Evolutionary conservation across 2,888 invertebrate genomes (phyloP).

Genomic region (Chironomus riparius): DNA sequence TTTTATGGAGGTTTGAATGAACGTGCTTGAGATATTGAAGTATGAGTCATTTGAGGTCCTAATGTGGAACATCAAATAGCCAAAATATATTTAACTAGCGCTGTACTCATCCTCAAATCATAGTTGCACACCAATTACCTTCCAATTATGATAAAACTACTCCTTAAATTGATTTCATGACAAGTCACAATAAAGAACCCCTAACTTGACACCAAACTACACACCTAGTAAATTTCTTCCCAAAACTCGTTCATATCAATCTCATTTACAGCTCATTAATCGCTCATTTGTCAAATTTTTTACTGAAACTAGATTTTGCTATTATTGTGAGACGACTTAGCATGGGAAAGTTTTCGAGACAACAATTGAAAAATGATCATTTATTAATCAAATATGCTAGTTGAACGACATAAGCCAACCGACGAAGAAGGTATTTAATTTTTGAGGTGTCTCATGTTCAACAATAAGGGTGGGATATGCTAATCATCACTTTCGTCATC

Average conservation of each 20-base stretch:
- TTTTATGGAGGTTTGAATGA: too few relatives aligned
- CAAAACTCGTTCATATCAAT: too few relatives aligned
- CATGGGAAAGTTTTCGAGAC: slow-evolving; percentile 1
- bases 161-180: too few relatives aligned
- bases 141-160: too few relatives aligned
- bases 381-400: not conserved
- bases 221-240: not conserved
- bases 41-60: too few relatives aligned
- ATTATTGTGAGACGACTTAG: not conserved
- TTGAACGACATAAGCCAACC: not conserved
- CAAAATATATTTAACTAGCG: too few relatives aligned
- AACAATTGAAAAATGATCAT: not conserved
- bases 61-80: too few relatives aligned
- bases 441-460: slow-evolving; percentile 1
- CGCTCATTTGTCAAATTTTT: slow-evolving; percentile 8
- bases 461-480: slow-evolving; percentile 15
- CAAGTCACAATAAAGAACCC: too few relatives aligned
- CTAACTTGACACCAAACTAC: too few relatives aligned
- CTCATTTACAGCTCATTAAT: slow-evolving; percentile 12
- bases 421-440: not conserved
- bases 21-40: too few relatives aligned
- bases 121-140: too few relatives aligned
- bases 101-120: too few relatives aligned
- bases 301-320: not conserved
- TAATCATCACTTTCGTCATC: slow-evolving; percentile 4